Percentiles rank a stretch among this genome's conserved stretches.
phyloP scores from a whole-genome alignment of 2,888 invertebrate genomes.

The Phaedon cochleariae region DNA sequence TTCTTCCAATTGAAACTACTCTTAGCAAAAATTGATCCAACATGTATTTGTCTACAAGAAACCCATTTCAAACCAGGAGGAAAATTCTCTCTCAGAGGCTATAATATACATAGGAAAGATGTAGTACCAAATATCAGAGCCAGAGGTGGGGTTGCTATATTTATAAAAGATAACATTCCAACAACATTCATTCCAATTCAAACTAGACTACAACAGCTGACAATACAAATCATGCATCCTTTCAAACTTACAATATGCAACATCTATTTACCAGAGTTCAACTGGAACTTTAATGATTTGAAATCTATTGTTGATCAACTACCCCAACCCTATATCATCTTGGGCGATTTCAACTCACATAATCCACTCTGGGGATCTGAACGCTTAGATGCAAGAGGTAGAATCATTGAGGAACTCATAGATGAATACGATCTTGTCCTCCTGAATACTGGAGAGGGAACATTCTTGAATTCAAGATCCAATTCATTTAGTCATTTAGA shows the following conservation, averaged over 20 bases:
- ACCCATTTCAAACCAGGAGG: neutral
- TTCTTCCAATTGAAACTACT: neutral
- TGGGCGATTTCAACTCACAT: neutral
- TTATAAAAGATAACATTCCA: too few relatives aligned
- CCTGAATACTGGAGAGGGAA: neutral
- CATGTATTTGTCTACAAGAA: neutral
- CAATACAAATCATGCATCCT: neutral
- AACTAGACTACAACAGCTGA: neutral
- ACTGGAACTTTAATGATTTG: neutral
- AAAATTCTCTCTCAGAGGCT: neutral
- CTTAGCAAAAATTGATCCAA: neutral
- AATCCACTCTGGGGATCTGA: neutral
- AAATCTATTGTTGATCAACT: neutral
- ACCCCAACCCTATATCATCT: conserved; percentile 1
- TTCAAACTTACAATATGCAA: too few relatives aligned
- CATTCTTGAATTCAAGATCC: neutral
- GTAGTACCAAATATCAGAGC: neutral
- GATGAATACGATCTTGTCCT: neutral
- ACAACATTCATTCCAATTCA: too few relatives aligned
- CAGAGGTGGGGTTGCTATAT: neutral
- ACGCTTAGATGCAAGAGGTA: neutral
- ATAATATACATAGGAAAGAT: neutral
- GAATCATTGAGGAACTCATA: neutral
- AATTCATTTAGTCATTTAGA: neutral
- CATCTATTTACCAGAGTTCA: conserved; percentile 5